Evolutionary conservation across 2,113 vertebrate genomes (phyloP).

Genomic region (human (Homo sapiens)): GRCh38 chr7:108638501-108639000

Average conservation of each 20-base stretch:
- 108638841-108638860: neutral
- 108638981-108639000: neutral
- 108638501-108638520: neutral
- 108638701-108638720: neutral
- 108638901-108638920: neutral
- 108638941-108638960: neutral
- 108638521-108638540: neutral
- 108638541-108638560: neutral
- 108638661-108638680: neutral
- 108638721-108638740: neutral
- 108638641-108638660: neutral
- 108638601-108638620: neutral
- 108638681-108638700: neutral
- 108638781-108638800: neutral
- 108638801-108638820: neutral
- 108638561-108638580: neutral
- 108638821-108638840: neutral
- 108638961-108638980: neutral
- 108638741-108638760: neutral
- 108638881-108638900: neutral
- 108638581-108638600: neutral
- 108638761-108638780: neutral
- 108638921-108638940: neutral
- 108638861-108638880: neutral
- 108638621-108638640: neutral